phyloP scores from a whole-genome alignment of 2,113 vertebrate species.

The Microtus richardsoni region DNA sequence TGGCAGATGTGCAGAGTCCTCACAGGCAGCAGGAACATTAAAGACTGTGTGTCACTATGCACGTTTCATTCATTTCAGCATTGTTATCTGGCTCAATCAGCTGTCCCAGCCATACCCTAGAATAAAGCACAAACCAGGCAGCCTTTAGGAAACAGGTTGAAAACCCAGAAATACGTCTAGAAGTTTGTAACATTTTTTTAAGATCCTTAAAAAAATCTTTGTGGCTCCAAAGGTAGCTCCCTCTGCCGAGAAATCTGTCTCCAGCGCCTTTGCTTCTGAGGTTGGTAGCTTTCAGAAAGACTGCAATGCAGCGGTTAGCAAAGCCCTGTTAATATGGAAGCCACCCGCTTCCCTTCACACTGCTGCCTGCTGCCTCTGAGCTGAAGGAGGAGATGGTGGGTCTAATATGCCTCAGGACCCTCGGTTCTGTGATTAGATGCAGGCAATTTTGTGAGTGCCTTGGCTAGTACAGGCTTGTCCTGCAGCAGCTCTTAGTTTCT shows the following conservation, averaged over 20 bases:
- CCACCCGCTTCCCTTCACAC: slow-evolving; percentile 29
- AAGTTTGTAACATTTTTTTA: not conserved
- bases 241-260: slow-evolving; percentile 50
- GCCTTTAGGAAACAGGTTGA: slow-evolving; percentile 19
- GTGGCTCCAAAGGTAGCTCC: slow-evolving; percentile 64
- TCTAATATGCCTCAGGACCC: not conserved
- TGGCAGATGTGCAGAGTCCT: not conserved
- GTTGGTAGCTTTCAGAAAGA: slow-evolving; percentile 78
- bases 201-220: not conserved
- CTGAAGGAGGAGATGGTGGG: slow-evolving; percentile 22
- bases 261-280: not conserved
- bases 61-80: not conserved
- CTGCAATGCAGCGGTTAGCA: slow-evolving; percentile 83
- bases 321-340: slow-evolving; percentile 65
- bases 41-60: not conserved
- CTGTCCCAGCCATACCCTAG: not conserved
- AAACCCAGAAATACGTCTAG: slow-evolving; percentile 24
- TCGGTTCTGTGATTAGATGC: not conserved
- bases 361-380: slow-evolving; percentile 18
- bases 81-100: not conserved
- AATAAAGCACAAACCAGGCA: not conserved
- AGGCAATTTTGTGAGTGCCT: not conserved
- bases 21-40: not conserved
- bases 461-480: not conserved
- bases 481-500: slow-evolving; percentile 35